Evolutionary conservation across 2,113 vertebrate genomes (phyloP).

Genomic region (Plecturocebus donacophilus): DNA sequence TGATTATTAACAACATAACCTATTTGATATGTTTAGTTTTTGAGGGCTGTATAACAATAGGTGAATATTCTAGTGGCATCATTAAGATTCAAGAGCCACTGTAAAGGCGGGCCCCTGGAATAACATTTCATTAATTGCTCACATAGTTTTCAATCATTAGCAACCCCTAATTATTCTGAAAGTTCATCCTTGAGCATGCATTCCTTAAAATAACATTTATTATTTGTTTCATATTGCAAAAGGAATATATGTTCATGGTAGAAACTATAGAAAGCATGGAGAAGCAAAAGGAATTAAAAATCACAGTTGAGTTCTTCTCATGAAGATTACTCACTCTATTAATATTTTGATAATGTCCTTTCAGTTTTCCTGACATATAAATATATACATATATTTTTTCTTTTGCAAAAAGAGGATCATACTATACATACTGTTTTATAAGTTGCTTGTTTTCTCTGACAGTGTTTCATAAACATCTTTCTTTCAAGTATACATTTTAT

Average conservation of each 20-base stretch:
- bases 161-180: slow-evolving; percentile 66
- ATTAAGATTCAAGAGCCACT: slow-evolving; percentile 63
- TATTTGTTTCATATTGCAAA: slow-evolving; percentile 43
- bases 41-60: slow-evolving; percentile 48
- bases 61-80: slow-evolving; percentile 37
- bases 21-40: slow-evolving; percentile 50
- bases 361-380: not conserved
- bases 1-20: slow-evolving; percentile 45
- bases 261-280: slow-evolving; percentile 6
- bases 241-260: not conserved
- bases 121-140: slow-evolving; percentile 72
- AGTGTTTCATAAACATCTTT: not conserved
- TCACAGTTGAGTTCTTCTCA: not conserved
- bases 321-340: not conserved
- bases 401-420: not conserved
- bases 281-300: not conserved
- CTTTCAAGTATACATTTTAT: slow-evolving; percentile 27
- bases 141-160: slow-evolving; percentile 65
- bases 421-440: not conserved
- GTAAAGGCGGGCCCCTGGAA: slow-evolving; percentile 46
- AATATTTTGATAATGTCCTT: not conserved
- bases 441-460: not conserved
- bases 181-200: slow-evolving; percentile 48
- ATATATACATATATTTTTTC: not conserved
- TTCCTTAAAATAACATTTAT: slow-evolving; percentile 64